These are phyloP conservation scores for Aurelia sp. DNA, from an alignment of 30 jellyfish, hydroid and myxozoan genomes.

Conservation along the genomic window DNA sequence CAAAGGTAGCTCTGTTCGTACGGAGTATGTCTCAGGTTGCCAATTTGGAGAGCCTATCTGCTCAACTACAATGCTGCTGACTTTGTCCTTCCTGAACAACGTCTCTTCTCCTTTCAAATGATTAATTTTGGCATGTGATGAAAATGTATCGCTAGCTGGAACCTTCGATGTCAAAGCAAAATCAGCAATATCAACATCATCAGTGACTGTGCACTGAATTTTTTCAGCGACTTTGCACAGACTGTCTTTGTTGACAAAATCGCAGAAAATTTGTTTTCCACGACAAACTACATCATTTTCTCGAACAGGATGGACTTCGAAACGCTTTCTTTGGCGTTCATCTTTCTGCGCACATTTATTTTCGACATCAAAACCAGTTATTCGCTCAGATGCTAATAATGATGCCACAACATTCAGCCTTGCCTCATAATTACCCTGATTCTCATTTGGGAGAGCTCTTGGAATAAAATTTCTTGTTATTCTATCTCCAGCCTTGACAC, in stretches of 20 bases:
- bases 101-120: slow-evolving; percentile 43
- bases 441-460: slow-evolving; percentile 43
- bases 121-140: slow-evolving; percentile 1
- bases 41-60: slow-evolving; percentile 18
- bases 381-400: not conserved
- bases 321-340: not conserved
- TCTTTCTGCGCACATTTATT: not conserved
- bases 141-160: not conserved
- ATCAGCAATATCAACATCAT: slow-evolving; percentile 30
- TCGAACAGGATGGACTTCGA: not conserved
- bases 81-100: slow-evolving; percentile 9
- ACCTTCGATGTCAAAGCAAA: not conserved
- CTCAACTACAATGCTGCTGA: not conserved
- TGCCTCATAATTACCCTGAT: slow-evolving; percentile 14
- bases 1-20: slow-evolving; percentile 51
- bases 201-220: slow-evolving; percentile 20
- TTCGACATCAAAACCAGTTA: not conserved
- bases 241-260: slow-evolving; percentile 1
- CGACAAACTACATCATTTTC: not conserved
- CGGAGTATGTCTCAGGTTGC: slow-evolving; percentile 8
- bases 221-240: not conserved
- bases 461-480: slow-evolving; percentile 80
- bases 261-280: slow-evolving; percentile 33
- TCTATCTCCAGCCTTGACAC: slow-evolving; percentile 59
- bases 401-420: slow-evolving; percentile 22